phyloP scores from a whole-genome alignment of 2,797 vertebrate genomes.

The Crocodylus rhombifer region DNA sequence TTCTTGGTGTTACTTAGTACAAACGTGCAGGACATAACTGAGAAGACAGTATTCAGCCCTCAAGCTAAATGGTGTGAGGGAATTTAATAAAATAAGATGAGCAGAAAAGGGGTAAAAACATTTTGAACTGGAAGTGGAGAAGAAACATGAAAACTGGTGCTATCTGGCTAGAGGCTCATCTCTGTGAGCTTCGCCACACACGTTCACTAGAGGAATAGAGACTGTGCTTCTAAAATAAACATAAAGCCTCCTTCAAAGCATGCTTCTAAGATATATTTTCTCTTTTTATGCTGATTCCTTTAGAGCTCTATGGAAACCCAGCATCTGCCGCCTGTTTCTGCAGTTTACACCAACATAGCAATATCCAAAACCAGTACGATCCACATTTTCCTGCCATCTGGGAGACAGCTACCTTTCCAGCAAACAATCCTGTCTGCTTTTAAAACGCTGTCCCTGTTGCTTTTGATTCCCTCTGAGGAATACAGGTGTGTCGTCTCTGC shows the following conservation, averaged over 20 bases:
- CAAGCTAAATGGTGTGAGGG: constrained; percentile 28
- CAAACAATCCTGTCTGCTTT: not conserved
- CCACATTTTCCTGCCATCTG: constrained; percentile 24
- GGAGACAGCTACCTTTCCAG: constrained; percentile 15
- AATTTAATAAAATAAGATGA: constrained; percentile 51
- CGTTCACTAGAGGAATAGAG: constrained; percentile 13
- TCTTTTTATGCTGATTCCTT: constrained; percentile 49
- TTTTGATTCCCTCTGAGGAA: not conserved
- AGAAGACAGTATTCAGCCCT: not conserved
- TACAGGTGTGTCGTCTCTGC: fast-evolving
- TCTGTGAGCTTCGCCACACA: not conserved
- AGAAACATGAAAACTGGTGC: constrained; percentile 27
- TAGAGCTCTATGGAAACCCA: constrained; percentile 30
- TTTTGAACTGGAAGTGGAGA: constrained; percentile 38
- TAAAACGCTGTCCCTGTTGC: not conserved
- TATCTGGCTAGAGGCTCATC: constrained; percentile 17
- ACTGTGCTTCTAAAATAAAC: constrained; percentile 43
- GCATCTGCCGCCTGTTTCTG: constrained; percentile 40
- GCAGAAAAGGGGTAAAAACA: not conserved
- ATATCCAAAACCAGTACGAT: not conserved
- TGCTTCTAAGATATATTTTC: constrained; percentile 21
- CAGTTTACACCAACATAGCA: not conserved
- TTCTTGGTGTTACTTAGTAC: not conserved
- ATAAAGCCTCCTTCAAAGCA: constrained; percentile 30
- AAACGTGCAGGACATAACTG: not conserved